These are phyloP conservation scores for Scaptodrosophila latifasciaeformis DNA, from an alignment of 2,888 invertebrate genomes.

Conservation along the genomic window DNA sequence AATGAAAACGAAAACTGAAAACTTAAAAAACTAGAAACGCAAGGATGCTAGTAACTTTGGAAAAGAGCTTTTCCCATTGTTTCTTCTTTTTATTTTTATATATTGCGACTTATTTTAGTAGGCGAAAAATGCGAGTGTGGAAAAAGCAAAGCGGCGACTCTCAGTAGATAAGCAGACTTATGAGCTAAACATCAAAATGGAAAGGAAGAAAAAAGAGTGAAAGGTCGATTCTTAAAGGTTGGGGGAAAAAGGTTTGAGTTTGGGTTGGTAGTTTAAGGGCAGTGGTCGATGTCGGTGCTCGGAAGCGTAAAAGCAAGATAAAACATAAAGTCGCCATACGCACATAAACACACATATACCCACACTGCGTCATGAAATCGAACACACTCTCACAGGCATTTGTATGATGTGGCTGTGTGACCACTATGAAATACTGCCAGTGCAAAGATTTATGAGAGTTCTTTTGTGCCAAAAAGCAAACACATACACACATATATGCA, in stretches of 20 bases:
- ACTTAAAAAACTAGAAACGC: conserved; percentile 14
- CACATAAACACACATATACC: conserved; percentile 27
- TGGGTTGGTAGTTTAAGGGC: not conserved
- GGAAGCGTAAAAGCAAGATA: conserved; percentile 66
- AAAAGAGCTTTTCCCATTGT: not conserved
- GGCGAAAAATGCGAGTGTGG: conserved; percentile 18
- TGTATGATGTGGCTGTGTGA: no score
- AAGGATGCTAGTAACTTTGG: not conserved
- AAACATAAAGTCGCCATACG: conserved; percentile 50
- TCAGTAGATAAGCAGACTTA: conserved; percentile 61
- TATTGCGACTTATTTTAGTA: no score
- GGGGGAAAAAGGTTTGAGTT: not conserved
- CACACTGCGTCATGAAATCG: conserved; percentile 30
- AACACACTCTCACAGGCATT: conserved; percentile 32
- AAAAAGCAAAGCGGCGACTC: conserved; percentile 47
- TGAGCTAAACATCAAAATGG: conserved; percentile 67
- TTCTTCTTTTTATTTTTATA: no score
- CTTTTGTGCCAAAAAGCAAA: conserved; percentile 38
- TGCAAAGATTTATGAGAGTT: conserved; percentile 58
- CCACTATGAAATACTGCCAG: not conserved
- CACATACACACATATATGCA: conserved; percentile 25
- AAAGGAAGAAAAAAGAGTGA: conserved; percentile 31
- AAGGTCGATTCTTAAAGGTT: conserved; percentile 47
- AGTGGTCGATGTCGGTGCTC: conserved; percentile 27
- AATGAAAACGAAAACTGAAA: not conserved